Evolutionary conservation across 2,888 invertebrate genomes (phyloP).

Genomic region (Sesia apiformis): DNA sequence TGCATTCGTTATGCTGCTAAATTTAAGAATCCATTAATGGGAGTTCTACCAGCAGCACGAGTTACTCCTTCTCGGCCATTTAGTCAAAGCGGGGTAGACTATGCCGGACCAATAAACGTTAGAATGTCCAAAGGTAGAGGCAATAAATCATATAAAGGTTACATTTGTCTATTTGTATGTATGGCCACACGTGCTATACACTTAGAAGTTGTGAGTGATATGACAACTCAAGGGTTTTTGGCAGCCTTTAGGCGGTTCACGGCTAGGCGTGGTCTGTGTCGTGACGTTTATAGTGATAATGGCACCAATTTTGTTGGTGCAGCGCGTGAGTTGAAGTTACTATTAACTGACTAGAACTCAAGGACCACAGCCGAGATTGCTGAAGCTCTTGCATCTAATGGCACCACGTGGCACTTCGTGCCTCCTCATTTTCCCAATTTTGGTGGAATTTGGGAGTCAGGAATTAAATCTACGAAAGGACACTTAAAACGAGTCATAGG

Average conservation of each 20-base stretch:
- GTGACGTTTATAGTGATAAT: constrained; percentile 11
- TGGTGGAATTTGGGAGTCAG: constrained; percentile 11
- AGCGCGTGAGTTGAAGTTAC: too few species aligned
- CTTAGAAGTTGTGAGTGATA: constrained; percentile 1
- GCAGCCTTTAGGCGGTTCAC: constrained; percentile 13
- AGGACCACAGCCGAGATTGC: constrained; percentile 1
- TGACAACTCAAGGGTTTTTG: constrained; percentile 16
- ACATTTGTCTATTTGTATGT: constrained; percentile 12
- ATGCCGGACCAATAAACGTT: constrained; percentile 11
- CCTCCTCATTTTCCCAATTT: constrained; percentile 11
- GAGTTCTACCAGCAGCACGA: constrained; percentile 8
- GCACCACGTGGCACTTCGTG: constrained; percentile 10
- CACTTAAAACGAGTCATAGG: constrained; percentile 8
- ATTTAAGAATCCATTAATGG: constrained; percentile 10
- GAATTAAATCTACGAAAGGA: constrained; percentile 5
- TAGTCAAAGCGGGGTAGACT: constrained; percentile 12
- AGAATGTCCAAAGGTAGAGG: constrained; percentile 15
- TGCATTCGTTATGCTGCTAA: constrained; percentile 7
- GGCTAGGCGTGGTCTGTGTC: constrained; percentile 9
- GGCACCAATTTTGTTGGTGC: constrained; percentile 14
- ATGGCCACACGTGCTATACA: constrained; percentile 11
- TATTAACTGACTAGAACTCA: not conserved
- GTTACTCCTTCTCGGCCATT: constrained; percentile 11
- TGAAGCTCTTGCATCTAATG: constrained; percentile 3
- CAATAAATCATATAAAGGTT: constrained; percentile 5